Conservation (phyloP, 2,113 vertebrate species). For the Sula dactylatra region DNA sequence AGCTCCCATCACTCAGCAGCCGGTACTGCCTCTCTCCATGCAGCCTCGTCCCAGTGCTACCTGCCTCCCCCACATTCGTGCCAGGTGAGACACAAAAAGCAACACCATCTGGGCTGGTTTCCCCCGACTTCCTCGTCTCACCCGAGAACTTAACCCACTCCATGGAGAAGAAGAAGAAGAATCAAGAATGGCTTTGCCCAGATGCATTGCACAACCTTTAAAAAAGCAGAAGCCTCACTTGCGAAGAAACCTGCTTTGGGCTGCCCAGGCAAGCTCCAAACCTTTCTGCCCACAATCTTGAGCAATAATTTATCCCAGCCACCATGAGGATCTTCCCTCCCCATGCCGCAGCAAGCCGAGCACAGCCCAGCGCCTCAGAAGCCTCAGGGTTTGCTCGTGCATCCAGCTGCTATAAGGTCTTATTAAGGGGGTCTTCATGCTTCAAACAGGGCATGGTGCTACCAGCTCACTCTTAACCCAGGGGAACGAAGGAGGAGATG, state of each 20-base stretch:
- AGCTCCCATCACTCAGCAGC: not conserved
- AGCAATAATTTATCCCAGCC: not conserved
- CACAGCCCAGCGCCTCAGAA: not conserved
- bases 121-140: conserved; percentile 36
- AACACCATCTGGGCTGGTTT: not conserved
- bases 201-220: not conserved
- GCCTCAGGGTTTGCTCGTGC: not conserved
- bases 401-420: not conserved
- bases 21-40: not conserved
- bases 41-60: not conserved
- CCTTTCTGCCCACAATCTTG: conserved; percentile 5
- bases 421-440: not conserved
- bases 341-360: rapidly evolving
- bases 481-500: not conserved
- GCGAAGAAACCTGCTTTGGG: not conserved
- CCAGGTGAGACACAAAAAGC: not conserved
- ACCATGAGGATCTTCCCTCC: not conserved
- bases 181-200: conserved; percentile 19
- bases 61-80: not conserved
- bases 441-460: not conserved
- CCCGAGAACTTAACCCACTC: not conserved
- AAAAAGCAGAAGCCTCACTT: conserved; percentile 55
- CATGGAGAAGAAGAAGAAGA: not conserved
- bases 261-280: not conserved
- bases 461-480: not conserved